Base-by-base conservation (phyloP, 2,113 vertebrate genomes). In the Terrapene triunguis region DNA sequence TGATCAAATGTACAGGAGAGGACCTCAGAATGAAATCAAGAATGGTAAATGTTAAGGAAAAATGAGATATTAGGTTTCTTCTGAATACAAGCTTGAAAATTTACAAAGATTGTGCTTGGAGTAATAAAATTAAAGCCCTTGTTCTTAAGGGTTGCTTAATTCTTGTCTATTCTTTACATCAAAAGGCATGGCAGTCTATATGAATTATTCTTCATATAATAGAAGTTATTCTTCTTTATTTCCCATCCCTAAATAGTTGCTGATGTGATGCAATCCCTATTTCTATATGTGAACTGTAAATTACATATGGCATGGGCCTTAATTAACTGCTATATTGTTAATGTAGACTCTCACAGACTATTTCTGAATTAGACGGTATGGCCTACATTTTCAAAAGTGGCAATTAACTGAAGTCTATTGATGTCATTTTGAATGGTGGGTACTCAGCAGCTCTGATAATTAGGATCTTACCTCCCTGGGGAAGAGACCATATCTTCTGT, bases 1-100 rank as follows among this genome's bases (percentile, higher is more conserved):
- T 91, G 78, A n/a, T 89, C 57, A 32, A 92, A 95, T 59, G 35
- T 32, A 32, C 89, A 80, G 59, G 87, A 82, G 35, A 91, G 87
- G 35, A 54, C 27, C 50, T 35, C 78, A 65, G n/a, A 84, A 72
- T 85, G 53, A 82, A 84, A 82, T 87, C 35, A 3, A 13, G 48
- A 38, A 38, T 87, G 47, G 85, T 82, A 95, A 96, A n/a, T 14
- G 1, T 38, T 57, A 65, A 72, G 62, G 50, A 6, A 29, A 80
- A 82, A 32, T 74, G 87, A 48, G 6, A 38, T 80, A 4, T 69
- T 88, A 84, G 3, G 10, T 83, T 27, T 32, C 19, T 74, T 92
- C 29, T 82, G 82, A 89, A 69, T 81, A 38, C 38, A 38, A 47
- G 55, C 65, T n/a, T 83, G 53, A 91, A 95, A 92, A 83, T 29